Base-by-base conservation (phyloP, 2,113 vertebrate species). In the Gorsachius goisagi region DNA sequence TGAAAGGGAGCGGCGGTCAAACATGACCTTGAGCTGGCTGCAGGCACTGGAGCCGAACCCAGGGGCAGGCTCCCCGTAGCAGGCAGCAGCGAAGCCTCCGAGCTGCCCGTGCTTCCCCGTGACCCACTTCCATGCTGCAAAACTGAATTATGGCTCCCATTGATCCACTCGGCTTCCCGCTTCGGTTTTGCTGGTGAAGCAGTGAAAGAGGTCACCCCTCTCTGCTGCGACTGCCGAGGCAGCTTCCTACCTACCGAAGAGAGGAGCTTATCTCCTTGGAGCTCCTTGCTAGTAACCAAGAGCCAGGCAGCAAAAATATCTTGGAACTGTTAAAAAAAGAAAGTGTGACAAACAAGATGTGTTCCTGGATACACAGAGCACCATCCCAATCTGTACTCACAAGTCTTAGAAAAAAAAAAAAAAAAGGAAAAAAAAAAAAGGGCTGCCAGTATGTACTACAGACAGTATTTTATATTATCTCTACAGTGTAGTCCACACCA, bases 231-330 rank as follows among this genome's bases (percentile, higher is more conserved):
- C 44, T 55, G 82, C 96, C 85, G 85, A 95, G 79, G 86, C 86
- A 96, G 79, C 71, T 93, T 49, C 75, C 75, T 62, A 35, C 72
- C 90, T 32, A 62, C 64, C 47, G 6, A 85, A 59, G 30, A 93
- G 33, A 1, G 19, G 22, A 78, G 77, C 64, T 90, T 23, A 85
- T 85, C 80, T 95, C 89, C 93, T 77, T 52, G 68, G 85, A 95
- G 94, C 82, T 85, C 72, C 55, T 28, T 62, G 64, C 89, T 82
- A 83, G 94, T 88, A 93, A 94, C 80, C 91, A 89, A 47, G 67
- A 96, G 71, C 85, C 93, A 93, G 78, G 56, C 75, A 77, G 91
- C 71, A 95, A 91, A 97, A 95, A 93, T 90, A 95, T 63, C 95
- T 33, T 49, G 69, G 62, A 90, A 63, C 27, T 41, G 86, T 85